Base-by-base conservation (phyloP, 1,140 invertebrate species). In the Heliconius hewitsoni region DNA sequence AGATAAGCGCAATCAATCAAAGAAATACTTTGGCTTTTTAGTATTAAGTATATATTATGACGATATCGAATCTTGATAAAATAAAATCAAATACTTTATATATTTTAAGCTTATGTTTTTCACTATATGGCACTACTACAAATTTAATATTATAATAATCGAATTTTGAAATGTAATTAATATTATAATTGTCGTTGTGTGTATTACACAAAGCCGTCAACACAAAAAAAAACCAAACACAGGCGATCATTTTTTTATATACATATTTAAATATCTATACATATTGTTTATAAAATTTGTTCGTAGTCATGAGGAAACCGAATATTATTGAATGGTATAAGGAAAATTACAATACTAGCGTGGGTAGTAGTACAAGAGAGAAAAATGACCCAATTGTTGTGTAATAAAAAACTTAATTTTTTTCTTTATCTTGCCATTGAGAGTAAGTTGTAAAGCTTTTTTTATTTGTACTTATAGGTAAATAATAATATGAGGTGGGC, bases 241-340 rank as follows among this genome's bases (percentile, higher is more conserved):
- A 30, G 23, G 8, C 27, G 27, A 23, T 30, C 4, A 5, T 13
- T 66, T 66, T 66, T 66, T 66, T 30, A 66, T 30, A 66, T 30
- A 60, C 57, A 60, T 27, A 66, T 66, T 66, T 66, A 66, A 66
- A 66, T 66, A 27, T 66, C 60, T n/a, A 66, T 66, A 66, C 60
- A 66, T 57, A 27, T 66, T 66, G 27, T 66, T 66, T 66, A 27
- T 66, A 9, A 16, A 16, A 16, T 66, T 66, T 34, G 30, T 66
- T 66, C 8, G 8, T 27, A 3, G n/a, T 30, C 23, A 66, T n/a
- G n/a, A 66, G 60, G 60, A 66, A 66, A 66, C 60, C 60, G 27
- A 66, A 66, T 66, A 66, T 66, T 66, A 30, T 66, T 66, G 23
- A 66, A 66, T 66, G 23, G n/a, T 27, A 13, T 66, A 16, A 66